These are phyloP conservation scores for Solenopsis invicta DNA, from an alignment of 1,140 invertebrate genomes.

Conservation along the genomic window DNA sequence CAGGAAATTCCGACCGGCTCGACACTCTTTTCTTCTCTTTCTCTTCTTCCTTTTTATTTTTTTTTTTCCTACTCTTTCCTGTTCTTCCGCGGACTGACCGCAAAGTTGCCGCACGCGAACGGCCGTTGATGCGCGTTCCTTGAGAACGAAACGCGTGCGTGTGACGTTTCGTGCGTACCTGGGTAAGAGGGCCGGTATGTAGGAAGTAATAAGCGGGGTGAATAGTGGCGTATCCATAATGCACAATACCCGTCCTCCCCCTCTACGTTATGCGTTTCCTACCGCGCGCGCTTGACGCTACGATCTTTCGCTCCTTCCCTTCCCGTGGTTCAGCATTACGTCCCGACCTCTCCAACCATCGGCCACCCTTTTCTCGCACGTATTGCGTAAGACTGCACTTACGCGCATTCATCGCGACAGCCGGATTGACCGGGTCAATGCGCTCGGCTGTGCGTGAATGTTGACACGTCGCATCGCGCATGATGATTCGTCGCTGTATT, in stretches of 20 bases:
- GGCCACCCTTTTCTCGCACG: constrained; percentile 76
- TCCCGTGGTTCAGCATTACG: constrained; percentile 75
- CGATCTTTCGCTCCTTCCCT: constrained; percentile 21
- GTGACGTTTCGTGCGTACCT: constrained; percentile 52
- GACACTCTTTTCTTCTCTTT: background rate
- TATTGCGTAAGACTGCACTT: constrained; percentile 81
- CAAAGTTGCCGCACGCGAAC: constrained; percentile 33
- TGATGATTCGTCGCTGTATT: constrained; percentile 40
- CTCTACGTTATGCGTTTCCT: constrained; percentile 74
- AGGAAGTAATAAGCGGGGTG: constrained; percentile 81
- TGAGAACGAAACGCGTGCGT: constrained; percentile 67
- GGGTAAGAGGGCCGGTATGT: constrained; percentile 64
- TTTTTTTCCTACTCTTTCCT: background rate
- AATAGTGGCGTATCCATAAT: constrained; percentile 84
- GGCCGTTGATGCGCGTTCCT: constrained; percentile 64
- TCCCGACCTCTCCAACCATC: constrained; percentile 75
- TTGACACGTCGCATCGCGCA: constrained; percentile 67
- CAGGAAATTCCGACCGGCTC: constrained; percentile 3
- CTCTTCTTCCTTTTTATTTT: background rate
- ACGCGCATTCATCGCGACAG: constrained; percentile 80
- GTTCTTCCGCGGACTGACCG: constrained; percentile 8
- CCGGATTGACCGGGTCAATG: constrained; percentile 84
- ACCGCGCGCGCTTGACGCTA: constrained; percentile 18
- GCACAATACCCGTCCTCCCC: constrained; percentile 68
- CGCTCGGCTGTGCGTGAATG: constrained; percentile 77